A percentile compares a stretch with the other conserved stretches of the same genome.
Evolutionary conservation across 2,888 invertebrate species (phyloP).

Genomic region (Minunthozetes semirufus): DNA sequence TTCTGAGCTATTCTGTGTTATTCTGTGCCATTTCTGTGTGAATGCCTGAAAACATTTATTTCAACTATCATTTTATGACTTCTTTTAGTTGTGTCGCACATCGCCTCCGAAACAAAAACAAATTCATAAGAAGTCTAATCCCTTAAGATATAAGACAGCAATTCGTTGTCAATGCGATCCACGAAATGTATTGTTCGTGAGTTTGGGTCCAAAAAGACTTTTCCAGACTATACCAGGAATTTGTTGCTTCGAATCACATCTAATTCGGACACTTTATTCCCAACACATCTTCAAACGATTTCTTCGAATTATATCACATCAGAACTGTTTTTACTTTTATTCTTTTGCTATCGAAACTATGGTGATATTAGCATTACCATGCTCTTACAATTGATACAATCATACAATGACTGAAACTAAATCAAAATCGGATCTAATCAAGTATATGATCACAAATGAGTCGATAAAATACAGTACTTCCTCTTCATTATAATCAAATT

Average conservation of each 20-base stretch:
- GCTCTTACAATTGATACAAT: too few species aligned
- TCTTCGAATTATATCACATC: conserved; percentile 4
- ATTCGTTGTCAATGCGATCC: conserved; percentile 7
- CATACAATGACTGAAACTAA: too few species aligned
- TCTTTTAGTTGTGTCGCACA: conserved; percentile 5
- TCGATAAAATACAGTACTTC: too few species aligned
- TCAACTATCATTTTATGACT: conserved; percentile 12
- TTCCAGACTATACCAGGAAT: conserved; percentile 2
- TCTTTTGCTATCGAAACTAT: not conserved
- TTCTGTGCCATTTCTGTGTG: too few species aligned
- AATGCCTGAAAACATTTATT: conserved; percentile 18
- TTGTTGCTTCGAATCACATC: conserved; percentile 3
- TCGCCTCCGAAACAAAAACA: conserved; percentile 4
- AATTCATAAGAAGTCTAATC: conserved; percentile 20
- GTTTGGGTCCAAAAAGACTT: not conserved
- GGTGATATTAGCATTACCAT: too few species aligned
- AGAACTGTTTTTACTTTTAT: not conserved
- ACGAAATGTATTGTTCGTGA: conserved; percentile 1
- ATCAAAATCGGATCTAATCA: too few species aligned
- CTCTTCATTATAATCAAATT: too few species aligned
- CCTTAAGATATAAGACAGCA: conserved; percentile 15
- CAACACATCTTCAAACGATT: conserved; percentile 9
- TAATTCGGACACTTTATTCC: conserved; percentile 19
- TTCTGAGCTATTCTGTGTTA: too few species aligned
- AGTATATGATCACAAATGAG: too few species aligned